Base-by-base conservation (phyloP, 2,113 vertebrate species). In the Pedionomus torquatus region DNA sequence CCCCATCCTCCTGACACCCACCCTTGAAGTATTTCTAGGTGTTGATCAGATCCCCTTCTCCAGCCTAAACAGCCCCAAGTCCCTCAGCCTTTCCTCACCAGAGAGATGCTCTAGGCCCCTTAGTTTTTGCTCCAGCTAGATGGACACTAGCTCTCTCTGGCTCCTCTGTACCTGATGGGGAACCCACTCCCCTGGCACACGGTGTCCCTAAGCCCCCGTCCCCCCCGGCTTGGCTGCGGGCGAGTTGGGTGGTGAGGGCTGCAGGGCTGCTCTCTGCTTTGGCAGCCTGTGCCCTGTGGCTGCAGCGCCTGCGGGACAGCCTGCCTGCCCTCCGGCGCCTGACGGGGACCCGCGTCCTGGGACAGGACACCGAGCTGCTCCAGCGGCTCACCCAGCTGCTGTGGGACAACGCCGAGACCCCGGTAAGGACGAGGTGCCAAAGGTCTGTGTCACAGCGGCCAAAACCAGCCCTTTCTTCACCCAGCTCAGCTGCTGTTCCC, bases 361-460 rank as follows among this genome's bases (percentile, higher is more conserved):
- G 74, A 4, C 96, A 96, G 31, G 52, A 95, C 60, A 44, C 97
- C 5, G 20, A 76, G 31, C 96, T 98, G 24, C 97, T 96, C 71
- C 95, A 81, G 49, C 88, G 92, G 43, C 97, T 99, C 72, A 89
- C 94, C 55, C 97, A 97, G 88, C 95, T 99, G 25, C 85, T 98
- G 74, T 99, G 99, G 99, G 98, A 97, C 97, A 98, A 98, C 4
- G 98, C 98, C 11, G 99, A 99, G 95, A 98, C 98, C 41, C 99
- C 97, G 20, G 99, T 99, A 97, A 98, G 68, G 49, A 57, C 13
- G 19, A 1, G 0, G 10, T 35, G 26, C 26, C 1, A 1, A 26
- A 20, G 30, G 19, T 31, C 68, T 0, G 0, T 26, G 5, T 31
- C 8, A 12, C 5, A 0, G 28, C 63, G 86, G 13, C 46, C 30